Percentiles rank a stretch among this genome's conserved stretches.
phyloP scores from a whole-genome alignment of 2,888 invertebrate genomes.

The Cantharis rustica region DNA sequence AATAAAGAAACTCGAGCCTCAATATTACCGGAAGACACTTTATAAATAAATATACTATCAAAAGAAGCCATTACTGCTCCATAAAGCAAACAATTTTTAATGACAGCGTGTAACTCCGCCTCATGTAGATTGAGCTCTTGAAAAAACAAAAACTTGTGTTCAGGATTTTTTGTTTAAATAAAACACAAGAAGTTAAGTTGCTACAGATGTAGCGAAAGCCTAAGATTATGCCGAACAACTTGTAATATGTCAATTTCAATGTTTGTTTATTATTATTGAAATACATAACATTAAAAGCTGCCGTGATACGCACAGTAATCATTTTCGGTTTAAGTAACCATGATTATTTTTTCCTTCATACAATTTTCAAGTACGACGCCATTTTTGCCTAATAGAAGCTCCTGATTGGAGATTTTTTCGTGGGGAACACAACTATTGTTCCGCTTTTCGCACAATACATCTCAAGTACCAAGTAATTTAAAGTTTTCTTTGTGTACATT shows the following conservation, averaged over 20 bases:
- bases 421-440: not conserved
- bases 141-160: not conserved
- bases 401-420: not conserved
- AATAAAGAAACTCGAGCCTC: not conserved
- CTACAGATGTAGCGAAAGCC: not conserved
- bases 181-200: not conserved
- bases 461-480: not conserved
- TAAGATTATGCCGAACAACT: not conserved
- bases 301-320: not conserved
- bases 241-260: not conserved
- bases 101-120: conserved; percentile 2
- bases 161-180: not conserved
- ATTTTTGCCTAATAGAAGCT: not conserved
- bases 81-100: conserved; percentile 11
- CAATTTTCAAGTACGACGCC: not conserved
- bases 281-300: not conserved
- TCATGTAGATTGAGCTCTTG: conserved; percentile 1
- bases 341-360: not conserved
- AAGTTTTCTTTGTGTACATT: not conserved
- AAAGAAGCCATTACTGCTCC: conserved; percentile 1
- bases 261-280: not conserved
- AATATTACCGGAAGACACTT: not conserved
- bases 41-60: not conserved
- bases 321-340: not conserved
- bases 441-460: not conserved